phyloP scores from a whole-genome alignment of 2,797 vertebrate genomes.

The Anas flavirostris region DNA sequence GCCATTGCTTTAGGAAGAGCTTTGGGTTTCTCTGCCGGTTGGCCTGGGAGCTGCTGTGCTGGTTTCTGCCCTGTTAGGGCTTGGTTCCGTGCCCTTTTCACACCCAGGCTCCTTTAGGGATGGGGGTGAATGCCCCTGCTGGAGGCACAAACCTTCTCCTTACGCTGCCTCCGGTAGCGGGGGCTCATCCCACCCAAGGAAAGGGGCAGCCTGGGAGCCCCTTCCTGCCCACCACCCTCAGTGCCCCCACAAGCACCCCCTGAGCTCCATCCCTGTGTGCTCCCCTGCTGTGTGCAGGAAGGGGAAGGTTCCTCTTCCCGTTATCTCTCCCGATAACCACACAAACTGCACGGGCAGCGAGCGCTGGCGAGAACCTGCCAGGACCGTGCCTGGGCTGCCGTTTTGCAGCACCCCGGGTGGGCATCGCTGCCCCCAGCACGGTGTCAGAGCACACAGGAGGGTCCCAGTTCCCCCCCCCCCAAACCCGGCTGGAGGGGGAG shows the following conservation, averaged over 20 bases:
- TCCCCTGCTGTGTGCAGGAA: accelerated
- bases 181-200: accelerated
- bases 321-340: background rate
- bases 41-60: background rate
- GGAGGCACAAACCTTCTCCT: too few relatives aligned
- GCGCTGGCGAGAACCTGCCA: accelerated
- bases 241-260: too few relatives aligned
- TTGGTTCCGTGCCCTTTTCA: accelerated
- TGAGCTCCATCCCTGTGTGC: background rate
- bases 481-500: background rate
- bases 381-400: background rate
- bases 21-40: background rate
- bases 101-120: background rate
- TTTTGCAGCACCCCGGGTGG: background rate
- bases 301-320: background rate
- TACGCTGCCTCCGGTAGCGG: background rate
- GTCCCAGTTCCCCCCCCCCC: background rate
- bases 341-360: too few relatives aligned
- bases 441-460: background rate
- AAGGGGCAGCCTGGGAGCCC: accelerated
- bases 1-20: accelerated
- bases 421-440: accelerated
- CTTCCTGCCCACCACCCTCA: accelerated
- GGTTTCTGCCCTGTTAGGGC: accelerated
- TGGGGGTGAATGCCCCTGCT: background rate